Evolutionary conservation across 1,140 invertebrate genomes (phyloP).

Genomic region (Druon quercuslanigerum): DNA sequence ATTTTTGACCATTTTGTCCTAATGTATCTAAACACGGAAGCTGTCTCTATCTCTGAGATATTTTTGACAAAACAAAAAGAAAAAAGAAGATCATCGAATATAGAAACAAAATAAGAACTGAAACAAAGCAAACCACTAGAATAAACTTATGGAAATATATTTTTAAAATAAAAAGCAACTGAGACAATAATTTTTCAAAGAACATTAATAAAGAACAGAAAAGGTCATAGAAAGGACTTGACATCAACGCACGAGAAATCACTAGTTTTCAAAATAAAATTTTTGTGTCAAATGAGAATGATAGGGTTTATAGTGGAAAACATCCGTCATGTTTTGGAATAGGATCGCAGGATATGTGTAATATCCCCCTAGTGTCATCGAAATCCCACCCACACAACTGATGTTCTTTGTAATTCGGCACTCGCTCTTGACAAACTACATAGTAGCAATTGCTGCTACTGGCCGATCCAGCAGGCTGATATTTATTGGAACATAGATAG

Average conservation of each 20-base stretch:
- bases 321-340: not conserved
- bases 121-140: too few relatives aligned
- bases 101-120: too few relatives aligned
- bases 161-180: too few relatives aligned
- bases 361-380: constrained; percentile 10
- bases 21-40: too few relatives aligned
- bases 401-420: constrained; percentile 7
- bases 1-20: too few relatives aligned
- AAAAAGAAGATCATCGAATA: too few relatives aligned
- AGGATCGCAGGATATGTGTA: not conserved
- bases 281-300: not conserved
- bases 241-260: not conserved
- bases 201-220: not conserved
- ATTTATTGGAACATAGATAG: constrained; percentile 61
- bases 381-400: constrained; percentile 7
- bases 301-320: not conserved
- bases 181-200: not conserved
- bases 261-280: not conserved
- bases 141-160: too few relatives aligned
- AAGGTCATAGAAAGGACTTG: too few relatives aligned
- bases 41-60: too few relatives aligned
- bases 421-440: constrained; percentile 47
- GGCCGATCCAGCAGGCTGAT: constrained; percentile 43
- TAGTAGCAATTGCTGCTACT: constrained; percentile 47
- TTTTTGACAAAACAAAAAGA: too few relatives aligned